phyloP scores from a whole-genome alignment of 2,888 invertebrate species.

The Protophormia terraenovae region DNA sequence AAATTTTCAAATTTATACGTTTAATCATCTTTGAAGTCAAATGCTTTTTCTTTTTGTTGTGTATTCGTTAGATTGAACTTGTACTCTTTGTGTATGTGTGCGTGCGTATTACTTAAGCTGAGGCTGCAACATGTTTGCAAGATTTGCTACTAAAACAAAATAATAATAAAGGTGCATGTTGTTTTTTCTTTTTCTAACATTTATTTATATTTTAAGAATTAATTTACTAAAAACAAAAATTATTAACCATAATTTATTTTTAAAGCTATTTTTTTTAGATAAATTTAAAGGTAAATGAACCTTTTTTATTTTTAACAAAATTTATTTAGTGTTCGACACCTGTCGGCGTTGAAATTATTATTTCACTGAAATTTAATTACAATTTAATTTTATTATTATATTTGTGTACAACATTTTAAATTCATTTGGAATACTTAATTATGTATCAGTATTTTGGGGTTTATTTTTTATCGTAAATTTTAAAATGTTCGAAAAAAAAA shows the following conservation, averaged over 20 bases:
- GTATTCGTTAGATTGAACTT: constrained; percentile 36
- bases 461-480: neutral
- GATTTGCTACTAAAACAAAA: constrained; percentile 40
- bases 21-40: constrained; percentile 1
- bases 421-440: constrained; percentile 29
- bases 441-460: neutral
- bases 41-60: constrained; percentile 31
- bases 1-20: constrained; percentile 24
- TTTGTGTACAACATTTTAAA: neutral
- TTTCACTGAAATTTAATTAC: constrained; percentile 28
- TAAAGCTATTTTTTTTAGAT: neutral
- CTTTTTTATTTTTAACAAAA: neutral
- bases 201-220: neutral
- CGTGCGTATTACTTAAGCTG: constrained; percentile 18
- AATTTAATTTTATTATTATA: constrained; percentile 7
- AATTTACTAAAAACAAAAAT: constrained; percentile 16
- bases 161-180: constrained; percentile 39
- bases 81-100: constrained; percentile 34
- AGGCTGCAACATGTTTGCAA: constrained; percentile 37
- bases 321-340: constrained; percentile 10
- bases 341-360: constrained; percentile 39
- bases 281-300: constrained; percentile 33
- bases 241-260: neutral
- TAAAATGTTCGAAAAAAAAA: neutral
- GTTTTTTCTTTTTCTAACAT: constrained; percentile 29